These are phyloP conservation scores for Drosophila equinoxialis DNA, from an alignment of 1,140 invertebrate species.

Conservation along the genomic window DNA sequence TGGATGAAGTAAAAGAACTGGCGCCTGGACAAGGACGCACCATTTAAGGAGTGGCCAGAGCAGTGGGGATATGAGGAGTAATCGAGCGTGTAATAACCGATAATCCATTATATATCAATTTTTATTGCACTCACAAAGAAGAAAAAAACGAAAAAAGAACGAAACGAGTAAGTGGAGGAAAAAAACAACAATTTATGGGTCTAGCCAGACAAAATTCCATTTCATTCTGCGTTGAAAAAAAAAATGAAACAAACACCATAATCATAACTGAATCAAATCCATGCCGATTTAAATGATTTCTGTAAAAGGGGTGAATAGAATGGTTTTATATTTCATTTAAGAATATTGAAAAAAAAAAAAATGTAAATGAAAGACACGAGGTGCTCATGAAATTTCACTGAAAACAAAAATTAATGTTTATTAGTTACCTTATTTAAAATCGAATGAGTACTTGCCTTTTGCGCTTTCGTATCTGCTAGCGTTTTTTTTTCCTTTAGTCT, in stretches of 20 bases:
- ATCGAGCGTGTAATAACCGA: constrained; percentile 60
- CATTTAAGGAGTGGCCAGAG: constrained; percentile 30
- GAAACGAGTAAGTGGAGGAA: background rate
- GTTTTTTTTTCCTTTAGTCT: too few relatives aligned
- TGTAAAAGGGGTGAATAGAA: too few relatives aligned
- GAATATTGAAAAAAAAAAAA: too few relatives aligned
- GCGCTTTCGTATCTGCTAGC: too few relatives aligned
- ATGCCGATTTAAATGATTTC: too few relatives aligned
- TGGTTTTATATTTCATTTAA: too few relatives aligned
- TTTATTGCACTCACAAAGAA: constrained; percentile 51
- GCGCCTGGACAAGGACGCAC: constrained; percentile 25
- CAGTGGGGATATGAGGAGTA: constrained; percentile 22
- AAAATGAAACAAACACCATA: background rate
- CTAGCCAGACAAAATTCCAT: background rate
- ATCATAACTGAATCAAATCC: background rate
- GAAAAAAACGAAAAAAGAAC: constrained; percentile 30
- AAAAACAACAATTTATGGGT: background rate
- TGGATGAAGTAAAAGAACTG: constrained; percentile 24
- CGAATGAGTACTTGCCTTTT: too few relatives aligned
- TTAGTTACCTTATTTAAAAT: too few relatives aligned
- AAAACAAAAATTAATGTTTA: too few relatives aligned
- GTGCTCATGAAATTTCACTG: too few relatives aligned
- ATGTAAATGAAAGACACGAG: too few relatives aligned
- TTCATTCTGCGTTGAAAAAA: background rate
- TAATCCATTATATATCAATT: constrained; percentile 63